Evolutionary conservation across 2,888 invertebrate species (phyloP), one percentile per base, ranked within the genome.

Genomic region (Oxyteleia sp.): DNA sequence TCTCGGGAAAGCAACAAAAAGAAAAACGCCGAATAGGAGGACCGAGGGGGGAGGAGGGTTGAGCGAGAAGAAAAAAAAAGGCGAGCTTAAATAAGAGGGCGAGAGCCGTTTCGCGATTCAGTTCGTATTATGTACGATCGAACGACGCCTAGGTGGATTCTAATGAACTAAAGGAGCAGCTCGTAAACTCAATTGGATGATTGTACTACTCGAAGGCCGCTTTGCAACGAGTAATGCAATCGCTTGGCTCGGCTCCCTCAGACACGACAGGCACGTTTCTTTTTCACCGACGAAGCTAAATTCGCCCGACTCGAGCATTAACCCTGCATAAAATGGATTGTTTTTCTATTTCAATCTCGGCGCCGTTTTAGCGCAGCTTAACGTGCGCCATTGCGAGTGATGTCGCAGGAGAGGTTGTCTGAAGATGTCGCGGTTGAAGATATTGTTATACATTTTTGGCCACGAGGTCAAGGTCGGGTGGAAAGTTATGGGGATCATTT

Each of bases 171-270:
- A 64, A 82, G 64, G 59, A 82, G 76, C 72, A 66, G 76, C 66
- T 82, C 76, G 82, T 82, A 78, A 82, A 82, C 72, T 78, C 82
- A 71, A 82, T 82, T 82, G 82, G 72, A 76, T 78, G 82, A 82
- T 82, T 82, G 76, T 71, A 75, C 72, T 63, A 74, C 82, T 82
- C 78, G 82, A 78, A 72, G 72, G 64, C 53, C 57, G 59, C 57
- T 64, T 76, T 75, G 81, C 69, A 47, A 55, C 75, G 63, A 64
- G 49, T 38, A 66, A 66, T 49, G 51, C 64, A 51, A 51, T 49
- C 64, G 63, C 51, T 78, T 72, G 82, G 72, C 68, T 75, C 69
- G 76, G 61, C 61, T 64, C 64, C 61, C 69, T 72, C 38, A 59
- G 64, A 72, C 78, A 61, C 82, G 78, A 72, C 59, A 72, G 68